Evolutionary conservation across 2,113 vertebrate genomes (phyloP).

Genomic region (Tragelaphus buxtoni): DNA sequence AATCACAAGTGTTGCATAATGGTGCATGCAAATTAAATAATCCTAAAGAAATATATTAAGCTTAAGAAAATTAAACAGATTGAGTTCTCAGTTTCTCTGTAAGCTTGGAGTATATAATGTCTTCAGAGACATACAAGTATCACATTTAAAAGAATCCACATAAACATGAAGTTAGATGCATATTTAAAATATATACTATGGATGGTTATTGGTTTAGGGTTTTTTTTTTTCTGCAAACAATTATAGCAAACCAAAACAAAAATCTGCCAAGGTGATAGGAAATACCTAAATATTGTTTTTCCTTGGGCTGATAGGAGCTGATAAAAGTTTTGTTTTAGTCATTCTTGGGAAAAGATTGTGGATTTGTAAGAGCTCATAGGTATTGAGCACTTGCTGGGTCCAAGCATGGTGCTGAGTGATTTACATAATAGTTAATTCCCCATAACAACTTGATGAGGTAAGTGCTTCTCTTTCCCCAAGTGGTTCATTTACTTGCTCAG

Average conservation of each 20-base stretch:
- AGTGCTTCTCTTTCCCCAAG: background rate
- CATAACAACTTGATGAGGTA: background rate
- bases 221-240: background rate
- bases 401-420: background rate
- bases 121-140: background rate
- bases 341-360: background rate
- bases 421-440: conserved; percentile 14
- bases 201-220: background rate
- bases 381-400: background rate
- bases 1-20: background rate
- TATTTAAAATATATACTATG: background rate
- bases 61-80: conserved; percentile 32
- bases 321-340: background rate
- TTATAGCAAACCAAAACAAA: background rate
- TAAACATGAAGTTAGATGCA: background rate
- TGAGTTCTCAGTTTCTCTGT: background rate
- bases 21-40: background rate
- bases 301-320: background rate
- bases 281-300: background rate
- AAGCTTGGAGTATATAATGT: background rate
- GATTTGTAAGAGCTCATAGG: background rate
- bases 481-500: conserved; percentile 5
- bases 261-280: background rate
- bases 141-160: background rate
- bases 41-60: background rate